Conservation (phyloP, 2,113 vertebrate species). For the Ovis canadensis region DNA sequence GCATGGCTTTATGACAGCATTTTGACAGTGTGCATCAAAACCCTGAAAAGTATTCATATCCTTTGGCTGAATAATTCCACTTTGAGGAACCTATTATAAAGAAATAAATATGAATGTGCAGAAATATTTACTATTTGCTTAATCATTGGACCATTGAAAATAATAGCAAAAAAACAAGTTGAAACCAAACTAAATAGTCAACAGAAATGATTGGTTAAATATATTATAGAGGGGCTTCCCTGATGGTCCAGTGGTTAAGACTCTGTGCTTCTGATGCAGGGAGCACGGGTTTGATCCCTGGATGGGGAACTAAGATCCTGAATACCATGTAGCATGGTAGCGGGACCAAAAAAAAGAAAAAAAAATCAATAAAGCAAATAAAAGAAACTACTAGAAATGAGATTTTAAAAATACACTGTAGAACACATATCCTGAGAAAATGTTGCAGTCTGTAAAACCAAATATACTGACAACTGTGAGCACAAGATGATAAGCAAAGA, state of each 20-base stretch:
- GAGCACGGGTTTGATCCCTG: not conserved
- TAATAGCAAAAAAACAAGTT: not conserved
- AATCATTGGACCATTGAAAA: not conserved
- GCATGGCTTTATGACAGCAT: not conserved
- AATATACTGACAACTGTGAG: not conserved
- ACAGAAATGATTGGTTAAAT: not conserved
- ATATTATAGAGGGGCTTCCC: not conserved
- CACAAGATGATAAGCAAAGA: not conserved
- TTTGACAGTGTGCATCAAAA: not conserved
- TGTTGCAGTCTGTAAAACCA: not conserved
- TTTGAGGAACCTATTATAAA: not conserved
- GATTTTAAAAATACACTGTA: not conserved
- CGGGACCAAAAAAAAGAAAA: not conserved
- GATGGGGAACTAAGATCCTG: not conserved
- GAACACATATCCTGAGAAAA: not conserved
- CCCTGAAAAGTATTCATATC: not conserved
- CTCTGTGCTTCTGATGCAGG: not conserved
- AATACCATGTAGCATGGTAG: not conserved
- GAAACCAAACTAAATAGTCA: not conserved
- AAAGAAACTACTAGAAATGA: not conserved
- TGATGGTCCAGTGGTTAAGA: not conserved
- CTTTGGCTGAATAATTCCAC: not conserved
- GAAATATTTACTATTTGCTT: not conserved
- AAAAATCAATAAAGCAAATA: not conserved
- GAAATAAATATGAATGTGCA: not conserved